Conservation (phyloP, 1,140 invertebrate species). For the Platyscapa corneri region DNA sequence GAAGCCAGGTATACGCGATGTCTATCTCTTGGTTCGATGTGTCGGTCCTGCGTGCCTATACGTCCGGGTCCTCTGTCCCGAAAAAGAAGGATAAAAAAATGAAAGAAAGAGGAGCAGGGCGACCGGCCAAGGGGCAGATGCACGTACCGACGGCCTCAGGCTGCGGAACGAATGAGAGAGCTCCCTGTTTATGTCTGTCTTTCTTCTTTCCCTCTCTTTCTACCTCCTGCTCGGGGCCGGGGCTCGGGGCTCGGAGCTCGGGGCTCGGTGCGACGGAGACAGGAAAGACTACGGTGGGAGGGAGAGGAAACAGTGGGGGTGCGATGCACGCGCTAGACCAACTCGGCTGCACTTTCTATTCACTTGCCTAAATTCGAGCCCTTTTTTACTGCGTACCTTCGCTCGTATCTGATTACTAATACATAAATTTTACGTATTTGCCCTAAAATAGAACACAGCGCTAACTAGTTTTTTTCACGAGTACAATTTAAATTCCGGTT, state of each 20-base stretch:
- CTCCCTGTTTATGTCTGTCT: not conserved
- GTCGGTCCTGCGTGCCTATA: not conserved
- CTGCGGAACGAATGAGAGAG: slow-evolving; percentile 33
- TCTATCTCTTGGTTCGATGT: slow-evolving; percentile 10
- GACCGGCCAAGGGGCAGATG: slow-evolving; percentile 27
- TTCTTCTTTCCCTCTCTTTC: not conserved
- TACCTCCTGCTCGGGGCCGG: too few species aligned
- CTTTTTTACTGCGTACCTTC: not conserved
- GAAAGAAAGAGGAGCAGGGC: slow-evolving; percentile 3
- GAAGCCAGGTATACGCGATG: slow-evolving; percentile 34
- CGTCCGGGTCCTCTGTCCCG: not conserved
- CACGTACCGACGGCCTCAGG: not conserved
- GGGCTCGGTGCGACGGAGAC: too few species aligned
- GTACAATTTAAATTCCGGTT: too few species aligned
- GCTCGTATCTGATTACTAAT: not conserved
- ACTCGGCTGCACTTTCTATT: slow-evolving; percentile 5
- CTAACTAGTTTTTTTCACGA: too few species aligned
- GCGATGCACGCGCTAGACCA: not conserved
- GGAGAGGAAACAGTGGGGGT: not conserved
- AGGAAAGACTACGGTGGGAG: not conserved
- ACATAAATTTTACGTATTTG: too few species aligned
- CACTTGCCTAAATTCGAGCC: not conserved
- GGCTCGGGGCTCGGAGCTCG: too few species aligned
- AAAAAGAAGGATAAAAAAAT: slow-evolving; percentile 21
- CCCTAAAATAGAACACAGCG: too few species aligned